Conservation (phyloP, 2,797 vertebrate species). For the Gambelia wislizenii region DNA sequence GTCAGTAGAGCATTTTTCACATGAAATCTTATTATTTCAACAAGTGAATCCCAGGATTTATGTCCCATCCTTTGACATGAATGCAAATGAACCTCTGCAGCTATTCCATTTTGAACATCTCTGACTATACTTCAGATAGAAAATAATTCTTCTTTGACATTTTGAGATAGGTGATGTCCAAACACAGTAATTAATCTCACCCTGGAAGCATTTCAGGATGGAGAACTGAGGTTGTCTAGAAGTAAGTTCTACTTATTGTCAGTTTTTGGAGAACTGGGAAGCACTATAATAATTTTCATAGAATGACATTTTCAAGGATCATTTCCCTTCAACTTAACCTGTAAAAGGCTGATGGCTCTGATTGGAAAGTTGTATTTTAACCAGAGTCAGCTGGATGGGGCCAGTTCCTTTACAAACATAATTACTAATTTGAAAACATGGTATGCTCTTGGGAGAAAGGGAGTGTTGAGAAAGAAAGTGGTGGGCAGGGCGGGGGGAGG, state of each 20-base stretch:
- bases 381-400: conserved; percentile 51
- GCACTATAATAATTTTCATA: conserved; percentile 59
- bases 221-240: conserved; percentile 47
- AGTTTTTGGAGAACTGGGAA: conserved; percentile 38
- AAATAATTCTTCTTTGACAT: neutral
- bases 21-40: neutral
- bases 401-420: conserved; percentile 46
- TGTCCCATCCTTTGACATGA: neutral
- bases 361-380: conserved; percentile 56
- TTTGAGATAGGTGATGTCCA: neutral
- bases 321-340: conserved; percentile 69
- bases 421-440: conserved; percentile 46
- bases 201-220: neutral
- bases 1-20: neutral
- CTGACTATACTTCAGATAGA: neutral
- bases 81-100: neutral
- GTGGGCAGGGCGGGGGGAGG: neutral
- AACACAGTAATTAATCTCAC: neutral
- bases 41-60: neutral
- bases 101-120: neutral
- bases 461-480: conserved; percentile 24
- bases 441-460: conserved; percentile 53
- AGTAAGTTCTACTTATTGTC: conserved; percentile 50
- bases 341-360: conserved; percentile 60
- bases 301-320: conserved; percentile 68